A percentile compares a stretch with the other conserved stretches of the same genome.
Evolutionary conservation across 2,888 invertebrate species (phyloP).

Genomic region (Odontocerum albicorne): DNA sequence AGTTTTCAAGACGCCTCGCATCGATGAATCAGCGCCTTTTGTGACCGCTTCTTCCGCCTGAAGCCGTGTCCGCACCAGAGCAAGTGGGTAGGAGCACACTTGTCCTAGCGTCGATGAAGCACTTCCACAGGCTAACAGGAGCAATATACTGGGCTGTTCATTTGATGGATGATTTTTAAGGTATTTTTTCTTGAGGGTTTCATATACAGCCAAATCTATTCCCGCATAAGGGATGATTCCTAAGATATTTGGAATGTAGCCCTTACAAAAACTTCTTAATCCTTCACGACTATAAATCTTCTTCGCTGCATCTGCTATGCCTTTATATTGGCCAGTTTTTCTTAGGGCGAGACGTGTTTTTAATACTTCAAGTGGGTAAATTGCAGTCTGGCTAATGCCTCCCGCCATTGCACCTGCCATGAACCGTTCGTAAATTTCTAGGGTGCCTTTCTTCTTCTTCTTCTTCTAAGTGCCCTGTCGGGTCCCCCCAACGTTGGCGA

Average conservation of each 20-base stretch:
- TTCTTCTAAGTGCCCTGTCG: too few relatives aligned
- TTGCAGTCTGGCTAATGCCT: conserved; percentile 91
- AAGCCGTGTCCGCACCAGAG: conserved; percentile 90
- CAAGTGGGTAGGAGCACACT: conserved; percentile 96
- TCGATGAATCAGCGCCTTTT: conserved; percentile 63
- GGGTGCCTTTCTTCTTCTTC: too few relatives aligned
- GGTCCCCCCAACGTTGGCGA: too few relatives aligned
- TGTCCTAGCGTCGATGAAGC: conserved; percentile 95
- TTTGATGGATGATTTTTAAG: conserved; percentile 72
- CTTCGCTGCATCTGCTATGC: conserved; percentile 85
- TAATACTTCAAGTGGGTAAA: conserved; percentile 97
- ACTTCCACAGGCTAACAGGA: conserved; percentile 90
- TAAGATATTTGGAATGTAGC: conserved; percentile 96
- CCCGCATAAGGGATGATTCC: conserved; percentile 99
- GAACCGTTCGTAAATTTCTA: conserved; percentile 89
- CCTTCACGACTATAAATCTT: conserved; percentile 90
- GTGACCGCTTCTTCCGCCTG: conserved; percentile 77
- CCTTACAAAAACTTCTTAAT: conserved; percentile 86
- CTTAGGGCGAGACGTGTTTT: conserved; percentile 96
- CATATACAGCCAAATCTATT: conserved; percentile 97
- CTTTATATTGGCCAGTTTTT: conserved; percentile 90
- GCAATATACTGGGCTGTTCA: conserved; percentile 84
- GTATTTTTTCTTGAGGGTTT: conserved; percentile 93
- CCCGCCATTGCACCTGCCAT: conserved; percentile 95
- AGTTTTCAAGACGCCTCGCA: conserved; percentile 78